phyloP scores from a whole-genome alignment of 2,888 invertebrate species.

The Callosobruchus maculatus region DNA sequence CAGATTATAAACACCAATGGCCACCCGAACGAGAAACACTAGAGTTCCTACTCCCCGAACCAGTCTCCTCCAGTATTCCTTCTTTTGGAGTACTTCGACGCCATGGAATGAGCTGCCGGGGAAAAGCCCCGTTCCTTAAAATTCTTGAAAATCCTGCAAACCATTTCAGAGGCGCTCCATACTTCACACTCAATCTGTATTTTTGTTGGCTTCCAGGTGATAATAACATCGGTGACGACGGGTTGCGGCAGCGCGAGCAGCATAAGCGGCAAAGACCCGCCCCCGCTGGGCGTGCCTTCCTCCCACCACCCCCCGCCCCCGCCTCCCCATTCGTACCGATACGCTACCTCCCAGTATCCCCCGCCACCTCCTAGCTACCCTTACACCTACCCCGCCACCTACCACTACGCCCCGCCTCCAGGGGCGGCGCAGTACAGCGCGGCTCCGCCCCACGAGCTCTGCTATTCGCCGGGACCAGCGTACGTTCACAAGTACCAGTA shows the following conservation, averaged over 20 bases:
- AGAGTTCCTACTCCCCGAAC: too few relatives aligned
- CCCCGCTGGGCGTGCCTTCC: conserved; percentile 51
- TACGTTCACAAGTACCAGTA: conserved; percentile 39
- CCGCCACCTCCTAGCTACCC: conserved; percentile 41
- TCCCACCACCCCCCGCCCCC: conserved; percentile 42
- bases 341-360: conserved; percentile 48
- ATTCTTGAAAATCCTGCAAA: too few relatives aligned
- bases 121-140: too few relatives aligned
- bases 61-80: too few relatives aligned
- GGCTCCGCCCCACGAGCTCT: conserved; percentile 45
- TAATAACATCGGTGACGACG: conserved; percentile 47
- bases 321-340: conserved; percentile 50
- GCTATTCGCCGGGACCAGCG: conserved; percentile 46
- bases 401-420: conserved; percentile 52
- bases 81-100: too few relatives aligned
- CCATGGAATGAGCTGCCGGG: too few relatives aligned
- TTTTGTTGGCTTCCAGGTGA: conserved; percentile 36
- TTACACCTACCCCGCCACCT: conserved; percentile 43
- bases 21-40: too few relatives aligned
- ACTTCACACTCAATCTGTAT: too few relatives aligned
- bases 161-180: too few relatives aligned
- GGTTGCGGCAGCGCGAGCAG: conserved; percentile 43
- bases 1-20: too few relatives aligned
- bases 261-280: conserved; percentile 41
- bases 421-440: conserved; percentile 43